Evolutionary conservation across 2,888 invertebrate genomes (phyloP).

Genomic region (Noctua fimbriata): DNA sequence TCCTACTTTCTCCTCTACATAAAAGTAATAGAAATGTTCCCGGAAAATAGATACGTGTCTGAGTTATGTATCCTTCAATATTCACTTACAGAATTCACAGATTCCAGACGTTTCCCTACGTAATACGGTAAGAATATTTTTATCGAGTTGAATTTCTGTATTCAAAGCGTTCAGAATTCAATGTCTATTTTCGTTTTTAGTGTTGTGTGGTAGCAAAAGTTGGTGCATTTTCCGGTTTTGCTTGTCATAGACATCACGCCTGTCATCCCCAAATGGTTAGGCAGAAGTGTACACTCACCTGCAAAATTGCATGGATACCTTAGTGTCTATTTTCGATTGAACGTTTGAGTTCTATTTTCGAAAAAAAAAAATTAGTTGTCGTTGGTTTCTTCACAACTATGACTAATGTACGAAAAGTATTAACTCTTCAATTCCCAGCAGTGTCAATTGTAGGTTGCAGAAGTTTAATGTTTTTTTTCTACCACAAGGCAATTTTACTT

Average conservation of each 20-base stretch:
- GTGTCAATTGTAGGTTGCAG: too few species aligned
- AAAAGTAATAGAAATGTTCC: constrained; percentile 52
- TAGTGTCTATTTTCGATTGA: too few species aligned
- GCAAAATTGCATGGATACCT: too few species aligned
- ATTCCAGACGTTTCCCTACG: constrained; percentile 60
- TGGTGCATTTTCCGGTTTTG: background rate
- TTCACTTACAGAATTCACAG: constrained; percentile 62
- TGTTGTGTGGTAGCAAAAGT: constrained; percentile 1
- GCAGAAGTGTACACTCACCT: background rate
- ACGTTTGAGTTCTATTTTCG: too few species aligned
- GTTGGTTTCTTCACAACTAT: too few species aligned
- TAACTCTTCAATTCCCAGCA: too few species aligned
- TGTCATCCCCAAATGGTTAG: too few species aligned
- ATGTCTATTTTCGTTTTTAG: constrained; percentile 48
- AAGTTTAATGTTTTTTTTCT: too few species aligned
- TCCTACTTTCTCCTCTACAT: background rate
- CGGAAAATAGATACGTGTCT: constrained; percentile 44
- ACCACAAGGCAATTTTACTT: too few species aligned
- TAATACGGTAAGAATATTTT: constrained; percentile 65
- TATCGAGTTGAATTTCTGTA: constrained; percentile 58
- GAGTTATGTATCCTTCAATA: constrained; percentile 61
- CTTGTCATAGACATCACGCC: background rate
- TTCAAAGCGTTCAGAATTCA: constrained; percentile 52
- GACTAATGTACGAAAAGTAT: too few species aligned
- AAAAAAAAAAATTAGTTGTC: too few species aligned